These are phyloP conservation scores for Caenorhabditis afra DNA, from an alignment of 2,888 invertebrate species.

Conservation along the genomic window DNA sequence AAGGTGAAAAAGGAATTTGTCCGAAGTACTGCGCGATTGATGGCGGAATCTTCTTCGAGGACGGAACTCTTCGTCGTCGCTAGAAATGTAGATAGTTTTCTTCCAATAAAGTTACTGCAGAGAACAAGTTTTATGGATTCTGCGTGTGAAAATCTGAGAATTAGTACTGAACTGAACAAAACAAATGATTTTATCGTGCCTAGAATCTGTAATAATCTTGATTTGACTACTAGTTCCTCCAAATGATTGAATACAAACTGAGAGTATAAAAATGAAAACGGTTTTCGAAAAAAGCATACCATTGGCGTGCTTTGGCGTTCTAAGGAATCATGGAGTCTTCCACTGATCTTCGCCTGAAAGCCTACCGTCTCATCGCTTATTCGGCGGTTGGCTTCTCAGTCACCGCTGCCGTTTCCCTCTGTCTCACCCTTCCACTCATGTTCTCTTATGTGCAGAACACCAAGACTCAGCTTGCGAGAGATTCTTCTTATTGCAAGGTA, in stretches of 20 bases:
- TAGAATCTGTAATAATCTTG: conserved; percentile 13
- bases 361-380: conserved; percentile 58
- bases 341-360: conserved; percentile 53
- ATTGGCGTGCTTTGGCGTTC: conserved; percentile 50
- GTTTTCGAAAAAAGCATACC: conserved; percentile 12
- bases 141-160: no score
- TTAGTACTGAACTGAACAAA: no score
- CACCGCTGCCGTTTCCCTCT: conserved; percentile 49
- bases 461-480: conserved; percentile 50
- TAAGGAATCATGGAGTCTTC: conserved; percentile 52
- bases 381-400: conserved; percentile 56
- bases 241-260: neutral
- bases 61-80: conserved; percentile 36
- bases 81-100: conserved; percentile 1
- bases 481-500: conserved; percentile 60
- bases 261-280: conserved; percentile 7
- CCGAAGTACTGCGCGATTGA: conserved; percentile 57
- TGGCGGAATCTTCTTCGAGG: conserved; percentile 51
- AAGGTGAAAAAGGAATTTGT: conserved; percentile 67
- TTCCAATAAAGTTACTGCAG: neutral
- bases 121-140: no score
- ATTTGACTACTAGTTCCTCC: conserved; percentile 19
- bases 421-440: conserved; percentile 50
- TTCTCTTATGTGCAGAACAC: conserved; percentile 54
- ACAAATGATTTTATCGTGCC: no score